A percentile compares a stretch with the other conserved stretches of the same genome.
These are phyloP conservation scores for Hyperoplus lanceolatus DNA, from an alignment of 2,797 vertebrate species.

Conservation along the genomic window DNA sequence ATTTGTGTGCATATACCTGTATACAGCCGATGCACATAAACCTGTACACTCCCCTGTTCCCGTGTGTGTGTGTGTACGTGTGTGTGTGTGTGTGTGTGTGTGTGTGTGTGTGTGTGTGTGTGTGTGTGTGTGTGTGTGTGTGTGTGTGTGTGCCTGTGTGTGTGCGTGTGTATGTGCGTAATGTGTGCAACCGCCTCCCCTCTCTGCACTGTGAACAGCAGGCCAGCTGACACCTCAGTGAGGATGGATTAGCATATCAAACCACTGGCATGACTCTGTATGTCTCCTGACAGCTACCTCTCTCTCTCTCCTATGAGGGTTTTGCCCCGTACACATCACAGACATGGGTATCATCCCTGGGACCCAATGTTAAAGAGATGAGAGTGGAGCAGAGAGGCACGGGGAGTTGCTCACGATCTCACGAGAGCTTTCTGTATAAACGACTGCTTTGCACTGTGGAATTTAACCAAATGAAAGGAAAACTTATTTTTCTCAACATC, in stretches of 20 bases:
- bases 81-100: constrained; percentile 2
- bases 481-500: not conserved
- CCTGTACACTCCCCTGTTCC: not conserved
- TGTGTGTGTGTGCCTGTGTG: not conserved
- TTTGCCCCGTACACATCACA: constrained; percentile 37
- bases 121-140: constrained; percentile 4
- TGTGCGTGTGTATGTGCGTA: constrained; percentile 1
- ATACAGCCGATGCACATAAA: constrained; percentile 2
- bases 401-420: constrained; percentile 27
- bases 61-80: not conserved
- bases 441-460: constrained; percentile 9
- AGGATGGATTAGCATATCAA: constrained; percentile 82
- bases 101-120: not conserved
- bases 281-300: constrained; percentile 72
- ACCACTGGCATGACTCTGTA: constrained; percentile 68
- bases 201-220: constrained; percentile 70
- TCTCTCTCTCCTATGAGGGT: constrained; percentile 64
- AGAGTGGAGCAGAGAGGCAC: constrained; percentile 26
- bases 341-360: constrained; percentile 58
- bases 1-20: not conserved
- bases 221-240: constrained; percentile 76
- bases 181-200: constrained; percentile 14
- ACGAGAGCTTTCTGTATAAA: constrained; percentile 17
- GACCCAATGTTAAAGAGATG: constrained; percentile 39
- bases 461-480: constrained; percentile 1